Evolutionary conservation across 64 coral and sea anemone species (phyloP), one percentile per base, ranked within the genome.

Genomic region (Montipora cactus): DNA sequence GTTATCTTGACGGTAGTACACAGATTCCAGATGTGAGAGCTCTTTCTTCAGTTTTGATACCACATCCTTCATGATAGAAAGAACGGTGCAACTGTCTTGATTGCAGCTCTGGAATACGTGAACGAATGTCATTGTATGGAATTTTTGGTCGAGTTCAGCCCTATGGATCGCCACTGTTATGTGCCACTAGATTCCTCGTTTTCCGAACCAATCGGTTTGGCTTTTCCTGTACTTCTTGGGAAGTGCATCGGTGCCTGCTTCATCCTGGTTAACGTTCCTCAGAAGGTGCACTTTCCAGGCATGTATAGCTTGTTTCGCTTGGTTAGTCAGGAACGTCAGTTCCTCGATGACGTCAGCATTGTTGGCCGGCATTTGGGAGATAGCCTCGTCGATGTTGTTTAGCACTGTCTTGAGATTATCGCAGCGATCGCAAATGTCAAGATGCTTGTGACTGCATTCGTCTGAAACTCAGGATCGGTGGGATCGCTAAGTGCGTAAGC

Each of bases 41-140:
- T 23, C 22, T 23, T 23, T 23, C 22, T 23, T 23, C 22, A 23
- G 22, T 23, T 76, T 6, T 11, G 21, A 5, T 6, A 86, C n/a
- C 14, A 87, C 47, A 25, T 88, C 70, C 20, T 61, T 52, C 75
- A 79, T 79, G 6, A 89, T n/a, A 15, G 88, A 74, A 79, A 90
- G 51, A 46, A 90, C 52, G 16, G 87, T 57, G 45, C 58, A 64
- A 64, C 72, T 89, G 87, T 89, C 87, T 64, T 89, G 87, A 46
- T 28, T 89, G 74, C 87, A 89, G 14, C 9, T 78, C 18, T 0
- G 4, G 28, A 89, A 76, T 52, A 76, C 53, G 25, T 89, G 87
- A 47, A 78, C 73, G 22, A 89, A 89, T 59, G 73, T 77, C 87
- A 76, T 76, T 28, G 69, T n/a, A 45, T 89, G 25, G 19, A 74